Evolutionary conservation across 1,140 invertebrate species (phyloP).

Genomic region (Lasaia peninsularis): DNA sequence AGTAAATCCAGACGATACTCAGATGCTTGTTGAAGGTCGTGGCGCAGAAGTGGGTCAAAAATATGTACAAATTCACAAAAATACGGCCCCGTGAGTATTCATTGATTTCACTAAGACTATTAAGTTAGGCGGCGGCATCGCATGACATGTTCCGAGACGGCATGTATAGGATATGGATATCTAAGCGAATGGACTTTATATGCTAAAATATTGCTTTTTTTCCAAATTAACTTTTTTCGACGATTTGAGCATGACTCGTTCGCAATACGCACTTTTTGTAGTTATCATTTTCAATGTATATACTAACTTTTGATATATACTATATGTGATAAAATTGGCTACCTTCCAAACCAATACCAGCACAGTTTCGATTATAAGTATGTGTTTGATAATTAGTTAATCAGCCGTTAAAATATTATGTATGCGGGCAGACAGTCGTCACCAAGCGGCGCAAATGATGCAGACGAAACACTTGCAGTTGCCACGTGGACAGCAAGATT

Average conservation of each 20-base stretch:
- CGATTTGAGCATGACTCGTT: too few relatives aligned
- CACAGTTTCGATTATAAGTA: too few relatives aligned
- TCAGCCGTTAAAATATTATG: background rate
- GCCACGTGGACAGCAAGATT: background rate
- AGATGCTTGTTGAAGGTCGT: constrained; percentile 51
- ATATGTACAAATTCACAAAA: constrained; percentile 57
- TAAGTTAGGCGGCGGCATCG: background rate
- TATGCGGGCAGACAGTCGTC: constrained; percentile 7
- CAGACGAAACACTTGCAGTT: background rate
- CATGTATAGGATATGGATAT: too few relatives aligned
- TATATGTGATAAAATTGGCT: too few relatives aligned
- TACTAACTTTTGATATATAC: too few relatives aligned
- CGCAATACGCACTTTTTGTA: too few relatives aligned
- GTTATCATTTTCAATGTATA: too few relatives aligned
- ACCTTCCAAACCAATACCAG: too few relatives aligned
- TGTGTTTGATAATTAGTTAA: too few relatives aligned
- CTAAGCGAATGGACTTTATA: too few relatives aligned
- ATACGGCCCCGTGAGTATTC: constrained; percentile 53
- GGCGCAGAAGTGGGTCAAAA: constrained; percentile 57
- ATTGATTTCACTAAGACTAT: background rate
- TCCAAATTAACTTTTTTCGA: too few relatives aligned
- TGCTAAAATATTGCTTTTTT: too few relatives aligned
- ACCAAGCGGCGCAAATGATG: background rate
- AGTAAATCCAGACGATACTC: constrained; percentile 50
- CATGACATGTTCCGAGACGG: background rate